Evolutionary conservation across 2,113 vertebrate species (phyloP), one percentile per base, ranked within the genome.

Genomic region (Sorex araneus): DNA sequence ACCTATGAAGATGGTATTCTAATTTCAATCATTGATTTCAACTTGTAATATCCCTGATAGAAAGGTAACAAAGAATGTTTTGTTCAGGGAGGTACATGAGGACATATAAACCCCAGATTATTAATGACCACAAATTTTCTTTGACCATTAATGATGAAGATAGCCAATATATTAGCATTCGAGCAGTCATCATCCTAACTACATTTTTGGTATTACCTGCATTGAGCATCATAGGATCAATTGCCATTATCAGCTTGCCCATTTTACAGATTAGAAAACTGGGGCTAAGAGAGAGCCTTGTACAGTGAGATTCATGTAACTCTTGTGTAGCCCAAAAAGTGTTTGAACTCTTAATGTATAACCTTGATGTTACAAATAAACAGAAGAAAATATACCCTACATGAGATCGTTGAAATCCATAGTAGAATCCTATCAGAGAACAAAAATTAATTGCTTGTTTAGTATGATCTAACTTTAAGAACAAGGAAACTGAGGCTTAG

Each of bases 1-100:
- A n/a, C n/a, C n/a, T 79, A 87, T 75, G 78, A 95, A 91, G 19
- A 78, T 4, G 64, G 13, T 70, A 73, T 89, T 95, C 75, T 43
- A 73, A 92, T 90, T 87, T 69, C 67, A 91, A 30, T 66, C 43
- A 34, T 67, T 50, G 80, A 78, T 0, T 3, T 87, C 50, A 73
- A 79, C 50, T 66, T 92, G 63, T 86, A 83, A 90, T 86, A 89
- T 66, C 90, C 47, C 50, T 90, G 30, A 43, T 23, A 82, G 25
- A 71, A 30, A 36, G 21, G 12, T 82, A 75, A 2, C 60, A 25
- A 11, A 64, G 40, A 60, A 54, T 75, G 74, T 70, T 50, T 64
- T 89, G 19, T 11, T 12, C 21, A 57, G 30, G 1, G 2, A 78
- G 87, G 45, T 70, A 21, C 9, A 12, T 75, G 82, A 67, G 15